phyloP scores from a whole-genome alignment of 2,888 invertebrate genomes.

The Eulithis prunata region DNA sequence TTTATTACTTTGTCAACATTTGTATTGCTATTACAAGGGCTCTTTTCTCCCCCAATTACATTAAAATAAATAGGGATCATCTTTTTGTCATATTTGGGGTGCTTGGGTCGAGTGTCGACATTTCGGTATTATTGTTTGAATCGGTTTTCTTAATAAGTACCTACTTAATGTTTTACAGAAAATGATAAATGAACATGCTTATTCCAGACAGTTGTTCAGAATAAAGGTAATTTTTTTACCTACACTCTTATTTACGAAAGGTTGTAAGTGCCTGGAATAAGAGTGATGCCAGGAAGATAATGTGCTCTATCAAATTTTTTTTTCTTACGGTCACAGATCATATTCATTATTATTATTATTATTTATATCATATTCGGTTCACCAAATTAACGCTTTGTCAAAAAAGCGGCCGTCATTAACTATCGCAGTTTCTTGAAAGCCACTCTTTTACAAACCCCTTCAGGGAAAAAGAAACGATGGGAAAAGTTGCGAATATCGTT shows the following conservation, averaged over 20 bases:
- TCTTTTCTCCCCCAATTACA: slow-evolving; percentile 32
- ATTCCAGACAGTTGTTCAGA: no score
- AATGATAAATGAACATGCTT: neutral
- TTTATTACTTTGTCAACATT: slow-evolving; percentile 36
- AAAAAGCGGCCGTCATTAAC: neutral
- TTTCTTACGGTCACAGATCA: no score
- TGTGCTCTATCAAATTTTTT: no score
- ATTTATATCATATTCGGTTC: no score
- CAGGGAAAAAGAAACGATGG: slow-evolving; percentile 42
- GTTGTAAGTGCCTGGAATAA: no score
- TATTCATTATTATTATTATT: no score
- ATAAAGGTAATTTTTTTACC: no score
- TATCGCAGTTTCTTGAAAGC: neutral
- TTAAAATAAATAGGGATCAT: slow-evolving; percentile 30
- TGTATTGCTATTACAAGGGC: slow-evolving; percentile 31
- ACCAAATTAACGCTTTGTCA: no score
- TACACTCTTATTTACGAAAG: no score
- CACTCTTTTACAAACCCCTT: slow-evolving; percentile 39
- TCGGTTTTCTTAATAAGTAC: slow-evolving; percentile 12
- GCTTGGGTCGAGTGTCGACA: slow-evolving; percentile 24
- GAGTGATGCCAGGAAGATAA: no score
- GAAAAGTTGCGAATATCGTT: slow-evolving; percentile 48
- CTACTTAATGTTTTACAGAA: neutral
- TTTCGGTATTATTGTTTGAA: slow-evolving; percentile 17
- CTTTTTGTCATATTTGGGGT: slow-evolving; percentile 31